Percentiles rank a stretch among this genome's conserved stretches.
Evolutionary conservation across 2,888 invertebrate species (phyloP).

Genomic region (Lasioglossum marginatum): DNA sequence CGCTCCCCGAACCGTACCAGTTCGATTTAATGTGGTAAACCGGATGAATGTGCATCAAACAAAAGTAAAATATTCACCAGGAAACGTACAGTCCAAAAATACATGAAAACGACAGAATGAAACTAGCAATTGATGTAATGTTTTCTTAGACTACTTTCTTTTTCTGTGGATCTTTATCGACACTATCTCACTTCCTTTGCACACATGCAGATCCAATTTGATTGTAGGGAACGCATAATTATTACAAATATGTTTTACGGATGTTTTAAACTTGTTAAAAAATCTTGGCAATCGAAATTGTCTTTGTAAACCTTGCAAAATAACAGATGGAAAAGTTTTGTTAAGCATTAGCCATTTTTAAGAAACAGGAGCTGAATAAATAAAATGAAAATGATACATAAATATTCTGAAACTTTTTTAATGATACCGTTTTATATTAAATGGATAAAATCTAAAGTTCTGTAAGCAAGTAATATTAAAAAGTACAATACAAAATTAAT

Average conservation of each 20-base stretch:
- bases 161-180: not conserved
- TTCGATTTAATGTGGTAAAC: not conserved
- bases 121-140: not conserved
- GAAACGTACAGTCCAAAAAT: not conserved
- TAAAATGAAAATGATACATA: no score
- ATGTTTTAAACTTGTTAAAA: not conserved
- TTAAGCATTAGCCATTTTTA: no score
- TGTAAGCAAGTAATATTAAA: not conserved
- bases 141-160: not conserved
- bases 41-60: not conserved
- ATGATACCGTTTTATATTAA: no score
- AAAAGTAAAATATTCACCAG: slow-evolving; percentile 1
- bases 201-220: not conserved
- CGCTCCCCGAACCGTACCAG: not conserved
- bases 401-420: no score
- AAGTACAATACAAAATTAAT: not conserved
- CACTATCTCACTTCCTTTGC: not conserved
- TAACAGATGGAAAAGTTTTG: no score
- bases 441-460: no score
- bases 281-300: no score
- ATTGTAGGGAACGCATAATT: not conserved
- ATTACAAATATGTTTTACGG: not conserved
- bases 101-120: not conserved
- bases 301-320: no score
- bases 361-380: no score